A percentile compares a stretch with the other conserved stretches of the same genome.
phyloP scores from a whole-genome alignment of 2,888 invertebrate species.

The Ischnus inquisitorius region DNA sequence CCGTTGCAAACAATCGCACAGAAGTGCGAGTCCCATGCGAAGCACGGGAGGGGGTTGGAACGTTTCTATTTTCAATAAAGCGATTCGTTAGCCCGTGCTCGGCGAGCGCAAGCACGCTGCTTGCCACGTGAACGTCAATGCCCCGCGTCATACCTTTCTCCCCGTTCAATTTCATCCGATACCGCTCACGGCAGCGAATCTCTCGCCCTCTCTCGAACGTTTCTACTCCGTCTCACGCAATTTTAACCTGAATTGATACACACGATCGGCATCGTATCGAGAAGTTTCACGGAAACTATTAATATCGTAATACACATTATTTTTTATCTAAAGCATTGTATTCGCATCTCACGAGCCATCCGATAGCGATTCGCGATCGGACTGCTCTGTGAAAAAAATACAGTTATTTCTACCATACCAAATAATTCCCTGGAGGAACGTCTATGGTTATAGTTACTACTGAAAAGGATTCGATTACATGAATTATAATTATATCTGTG shows the following conservation, averaged over 20 bases:
- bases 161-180: neutral
- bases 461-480: too few relatives aligned
- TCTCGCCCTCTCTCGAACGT: neutral
- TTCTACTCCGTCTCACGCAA: neutral
- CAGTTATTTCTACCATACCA: too few relatives aligned
- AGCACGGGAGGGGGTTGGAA: slow-evolving; percentile 6
- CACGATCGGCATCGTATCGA: neutral
- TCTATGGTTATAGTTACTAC: too few relatives aligned
- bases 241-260: neutral
- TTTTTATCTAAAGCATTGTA: neutral
- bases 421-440: too few relatives aligned
- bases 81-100: slow-evolving; percentile 18
- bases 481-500: too few relatives aligned
- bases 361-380: neutral
- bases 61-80: slow-evolving; percentile 41
- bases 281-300: neutral
- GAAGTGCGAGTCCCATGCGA: neutral
- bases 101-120: slow-evolving; percentile 56
- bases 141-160: slow-evolving; percentile 2
- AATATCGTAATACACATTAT: neutral
- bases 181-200: neutral
- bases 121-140: slow-evolving; percentile 59
- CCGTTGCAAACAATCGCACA: neutral
- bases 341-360: neutral
- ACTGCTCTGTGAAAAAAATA: too few relatives aligned